Evolutionary conservation across 2,113 vertebrate species (phyloP).

Genomic region (Ploceus nigricollis): DNA sequence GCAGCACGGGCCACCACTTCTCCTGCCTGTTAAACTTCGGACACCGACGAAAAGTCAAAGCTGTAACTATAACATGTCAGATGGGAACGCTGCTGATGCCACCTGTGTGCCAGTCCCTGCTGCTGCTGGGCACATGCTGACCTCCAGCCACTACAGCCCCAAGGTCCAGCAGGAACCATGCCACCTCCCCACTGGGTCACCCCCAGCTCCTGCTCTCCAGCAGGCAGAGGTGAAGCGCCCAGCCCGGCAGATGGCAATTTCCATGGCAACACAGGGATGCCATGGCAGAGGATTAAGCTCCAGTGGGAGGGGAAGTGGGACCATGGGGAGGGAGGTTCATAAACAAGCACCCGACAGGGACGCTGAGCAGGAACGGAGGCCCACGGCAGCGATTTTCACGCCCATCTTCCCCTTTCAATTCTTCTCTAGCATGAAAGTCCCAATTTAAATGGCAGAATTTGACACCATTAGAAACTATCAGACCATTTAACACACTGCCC

Average conservation of each 20-base stretch:
- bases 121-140: rapidly evolving
- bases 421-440: slow-evolving; percentile 32
- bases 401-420: slow-evolving; percentile 36
- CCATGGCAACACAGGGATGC: slow-evolving; percentile 5
- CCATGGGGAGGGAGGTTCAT: background rate
- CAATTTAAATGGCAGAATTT: slow-evolving; percentile 32
- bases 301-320: background rate
- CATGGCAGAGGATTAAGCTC: slow-evolving; percentile 11
- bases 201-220: background rate
- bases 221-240: background rate
- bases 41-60: background rate
- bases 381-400: background rate
- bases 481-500: slow-evolving; percentile 44
- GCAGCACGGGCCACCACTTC: background rate
- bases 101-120: rapidly evolving
- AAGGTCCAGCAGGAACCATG: rapidly evolving
- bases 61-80: rapidly evolving
- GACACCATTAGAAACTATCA: slow-evolving; percentile 29
- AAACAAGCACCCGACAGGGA: background rate
- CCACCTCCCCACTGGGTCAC: rapidly evolving
- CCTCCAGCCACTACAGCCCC: background rate
- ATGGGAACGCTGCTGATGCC: background rate
- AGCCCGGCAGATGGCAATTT: background rate
- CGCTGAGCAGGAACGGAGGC: background rate
- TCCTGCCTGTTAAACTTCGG: rapidly evolving